phyloP scores from a whole-genome alignment of 2,113 vertebrate genomes.

The Bambusicola thoracicus region DNA sequence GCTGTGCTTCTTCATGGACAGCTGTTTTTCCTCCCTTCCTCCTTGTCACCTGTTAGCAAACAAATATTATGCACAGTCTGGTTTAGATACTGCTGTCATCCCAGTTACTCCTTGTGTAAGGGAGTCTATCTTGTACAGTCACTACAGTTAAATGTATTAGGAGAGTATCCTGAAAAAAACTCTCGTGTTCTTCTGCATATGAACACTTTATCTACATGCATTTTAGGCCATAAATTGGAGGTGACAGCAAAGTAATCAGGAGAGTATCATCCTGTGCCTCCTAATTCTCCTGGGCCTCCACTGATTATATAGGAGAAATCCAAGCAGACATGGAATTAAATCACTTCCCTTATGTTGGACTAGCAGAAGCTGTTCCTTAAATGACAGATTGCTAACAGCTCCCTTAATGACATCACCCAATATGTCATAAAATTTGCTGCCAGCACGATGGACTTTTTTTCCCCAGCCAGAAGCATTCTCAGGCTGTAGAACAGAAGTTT shows the following conservation, averaged over 20 bases:
- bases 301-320: slow-evolving; percentile 53
- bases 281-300: slow-evolving; percentile 20
- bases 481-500: slow-evolving; percentile 34
- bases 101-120: background rate
- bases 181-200: background rate
- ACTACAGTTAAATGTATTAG: background rate
- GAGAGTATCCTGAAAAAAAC: background rate
- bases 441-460: background rate
- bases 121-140: background rate
- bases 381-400: slow-evolving; percentile 69
- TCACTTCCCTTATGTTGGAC: slow-evolving; percentile 24
- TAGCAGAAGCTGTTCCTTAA: slow-evolving; percentile 40
- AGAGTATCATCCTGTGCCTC: slow-evolving; percentile 31
- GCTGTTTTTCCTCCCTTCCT: background rate
- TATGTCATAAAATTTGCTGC: slow-evolving; percentile 70
- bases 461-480: slow-evolving; percentile 15
- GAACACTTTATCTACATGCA: background rate
- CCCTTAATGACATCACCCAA: slow-evolving; percentile 71
- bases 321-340: slow-evolving; percentile 60
- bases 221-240: slow-evolving; percentile 28
- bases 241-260: slow-evolving; percentile 44
- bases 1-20: background rate
- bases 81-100: background rate
- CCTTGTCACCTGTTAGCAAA: background rate
- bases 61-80: background rate